These are phyloP conservation scores for Thomomys bottae DNA, from an alignment of 2,113 vertebrate species.

Conservation along the genomic window DNA sequence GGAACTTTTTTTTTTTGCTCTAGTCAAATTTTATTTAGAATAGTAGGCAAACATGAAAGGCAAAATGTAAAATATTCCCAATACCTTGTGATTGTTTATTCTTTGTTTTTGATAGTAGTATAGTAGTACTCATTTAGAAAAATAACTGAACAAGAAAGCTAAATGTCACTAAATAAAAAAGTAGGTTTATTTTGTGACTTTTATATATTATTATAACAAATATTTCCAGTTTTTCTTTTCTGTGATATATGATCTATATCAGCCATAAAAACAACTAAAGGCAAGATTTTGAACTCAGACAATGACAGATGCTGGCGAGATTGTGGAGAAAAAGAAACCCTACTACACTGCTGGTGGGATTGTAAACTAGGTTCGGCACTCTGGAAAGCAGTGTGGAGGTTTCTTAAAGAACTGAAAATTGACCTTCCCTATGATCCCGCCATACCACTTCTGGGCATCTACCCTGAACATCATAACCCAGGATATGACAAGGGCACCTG, in stretches of 20 bases:
- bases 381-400: no score
- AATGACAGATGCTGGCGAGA: no score
- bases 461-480: no score
- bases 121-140: slow-evolving; percentile 23
- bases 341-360: no score
- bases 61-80: background rate
- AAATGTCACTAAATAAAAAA: background rate
- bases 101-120: slow-evolving; percentile 43
- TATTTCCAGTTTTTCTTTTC: slow-evolving; percentile 22
- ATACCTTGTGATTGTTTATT: slow-evolving; percentile 19
- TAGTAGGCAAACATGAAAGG: background rate
- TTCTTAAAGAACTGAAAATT: no score
- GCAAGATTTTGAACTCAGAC: no score
- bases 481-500: no score
- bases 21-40: slow-evolving; percentile 15
- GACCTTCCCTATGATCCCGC: no score
- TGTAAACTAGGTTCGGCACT: no score
- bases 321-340: no score
- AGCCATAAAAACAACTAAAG: slow-evolving; percentile 58
- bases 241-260: slow-evolving; percentile 35
- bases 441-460: no score
- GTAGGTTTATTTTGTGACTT: slow-evolving; percentile 39
- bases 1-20: background rate
- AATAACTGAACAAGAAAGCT: background rate
- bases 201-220: slow-evolving; percentile 35